These are phyloP conservation scores for Scaptomyza reducta DNA, from an alignment of 2,888 invertebrate genomes.

Conservation along the genomic window DNA sequence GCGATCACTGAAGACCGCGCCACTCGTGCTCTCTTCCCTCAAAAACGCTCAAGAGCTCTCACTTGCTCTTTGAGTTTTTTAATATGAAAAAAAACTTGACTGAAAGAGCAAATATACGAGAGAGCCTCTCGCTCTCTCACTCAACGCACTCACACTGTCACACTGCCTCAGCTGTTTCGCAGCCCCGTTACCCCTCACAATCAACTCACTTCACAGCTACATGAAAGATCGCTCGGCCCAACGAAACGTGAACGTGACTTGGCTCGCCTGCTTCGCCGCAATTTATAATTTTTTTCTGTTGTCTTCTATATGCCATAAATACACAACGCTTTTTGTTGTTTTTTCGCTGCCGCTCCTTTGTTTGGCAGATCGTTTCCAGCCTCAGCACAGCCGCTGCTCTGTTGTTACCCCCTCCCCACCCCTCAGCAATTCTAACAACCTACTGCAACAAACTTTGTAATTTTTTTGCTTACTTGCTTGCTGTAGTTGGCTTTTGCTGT, in stretches of 20 bases:
- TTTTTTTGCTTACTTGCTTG: slow-evolving; percentile 3
- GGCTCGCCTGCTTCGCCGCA: slow-evolving; percentile 46
- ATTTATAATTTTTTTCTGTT: slow-evolving; percentile 20
- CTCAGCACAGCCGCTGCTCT: slow-evolving; percentile 9
- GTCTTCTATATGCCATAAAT: slow-evolving; percentile 47
- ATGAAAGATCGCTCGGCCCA: slow-evolving; percentile 47
- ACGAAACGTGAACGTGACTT: slow-evolving; percentile 73
- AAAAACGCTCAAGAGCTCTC: slow-evolving; percentile 4
- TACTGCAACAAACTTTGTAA: slow-evolving; percentile 51
- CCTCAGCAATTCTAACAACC: not conserved
- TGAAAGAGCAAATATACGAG: not conserved
- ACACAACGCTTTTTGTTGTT: slow-evolving; percentile 31
- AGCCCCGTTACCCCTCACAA: slow-evolving; percentile 8
- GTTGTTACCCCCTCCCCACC: not conserved
- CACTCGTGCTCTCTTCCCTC: not conserved
- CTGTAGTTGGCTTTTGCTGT: slow-evolving; percentile 12
- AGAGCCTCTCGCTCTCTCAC: not conserved
- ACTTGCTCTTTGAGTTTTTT: slow-evolving; percentile 2
- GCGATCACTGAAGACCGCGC: slow-evolving; percentile 34
- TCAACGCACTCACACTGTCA: slow-evolving; percentile 1
- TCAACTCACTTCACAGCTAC: not conserved
- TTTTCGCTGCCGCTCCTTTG: slow-evolving; percentile 54
- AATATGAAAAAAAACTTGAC: too few species aligned
- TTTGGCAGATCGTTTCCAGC: slow-evolving; percentile 49
- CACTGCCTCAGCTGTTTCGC: slow-evolving; percentile 36